phyloP scores from a whole-genome alignment of 1,140 invertebrate genomes.

The Agraylea sexmaculata region DNA sequence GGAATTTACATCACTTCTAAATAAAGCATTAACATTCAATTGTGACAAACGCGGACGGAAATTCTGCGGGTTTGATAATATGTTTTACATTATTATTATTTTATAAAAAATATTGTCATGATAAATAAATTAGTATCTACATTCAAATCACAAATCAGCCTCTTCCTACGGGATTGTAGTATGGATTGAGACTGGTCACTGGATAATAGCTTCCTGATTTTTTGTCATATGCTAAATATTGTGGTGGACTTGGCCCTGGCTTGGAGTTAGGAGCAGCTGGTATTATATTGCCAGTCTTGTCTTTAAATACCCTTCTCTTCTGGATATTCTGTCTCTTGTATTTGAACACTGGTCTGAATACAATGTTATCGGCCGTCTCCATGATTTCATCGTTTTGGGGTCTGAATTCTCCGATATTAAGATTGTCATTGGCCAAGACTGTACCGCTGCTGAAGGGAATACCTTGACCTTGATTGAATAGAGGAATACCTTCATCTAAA shows the following conservation, averaged over 20 bases:
- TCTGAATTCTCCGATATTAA: too few species aligned
- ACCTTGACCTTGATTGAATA: neutral
- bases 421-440: too few species aligned
- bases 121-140: too few species aligned
- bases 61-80: too few species aligned
- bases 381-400: conserved; percentile 12
- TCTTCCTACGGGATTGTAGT: conserved; percentile 1
- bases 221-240: conserved; percentile 15
- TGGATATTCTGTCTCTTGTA: conserved; percentile 16
- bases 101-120: too few species aligned
- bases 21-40: too few species aligned
- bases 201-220: conserved; percentile 16
- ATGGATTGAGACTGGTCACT: neutral
- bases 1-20: too few species aligned
- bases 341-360: conserved; percentile 19
- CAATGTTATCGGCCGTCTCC: conserved; percentile 17
- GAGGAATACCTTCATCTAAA: neutral
- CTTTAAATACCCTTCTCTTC: conserved; percentile 12
- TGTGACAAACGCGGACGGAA: too few species aligned
- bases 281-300: conserved; percentile 14
- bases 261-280: neutral
- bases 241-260: conserved; percentile 4
- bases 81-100: too few species aligned
- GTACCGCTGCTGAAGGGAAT: neutral
- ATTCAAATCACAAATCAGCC: neutral